Evolutionary conservation across 2,888 invertebrate genomes (phyloP).

Genomic region (Fabriciana adippe): DNA sequence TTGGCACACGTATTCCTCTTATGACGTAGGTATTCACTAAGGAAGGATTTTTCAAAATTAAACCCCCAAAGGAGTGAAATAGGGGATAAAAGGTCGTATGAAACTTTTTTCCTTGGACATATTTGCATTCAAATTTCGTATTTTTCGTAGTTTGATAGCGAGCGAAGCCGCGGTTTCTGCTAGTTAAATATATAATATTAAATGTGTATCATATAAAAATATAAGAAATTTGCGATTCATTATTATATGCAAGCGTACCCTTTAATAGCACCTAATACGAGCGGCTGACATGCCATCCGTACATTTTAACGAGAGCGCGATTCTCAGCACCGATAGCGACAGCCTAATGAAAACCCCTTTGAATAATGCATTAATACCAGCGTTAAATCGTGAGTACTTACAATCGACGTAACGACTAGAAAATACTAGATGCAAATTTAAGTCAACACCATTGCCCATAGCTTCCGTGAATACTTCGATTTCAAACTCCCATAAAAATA

Average conservation of each 20-base stretch:
- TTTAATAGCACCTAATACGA: conserved; percentile 56
- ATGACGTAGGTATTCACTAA: too few species aligned
- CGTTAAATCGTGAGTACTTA: conserved; percentile 81
- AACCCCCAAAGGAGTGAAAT: too few species aligned
- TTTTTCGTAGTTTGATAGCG: too few species aligned
- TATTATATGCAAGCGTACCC: conserved; percentile 1
- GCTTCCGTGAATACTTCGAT: conserved; percentile 64
- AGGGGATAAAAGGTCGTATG: too few species aligned
- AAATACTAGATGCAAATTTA: conserved; percentile 78
- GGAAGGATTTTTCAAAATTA: too few species aligned
- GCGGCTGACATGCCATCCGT: conserved; percentile 80
- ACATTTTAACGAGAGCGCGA: conserved; percentile 81
- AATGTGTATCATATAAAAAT: neutral
- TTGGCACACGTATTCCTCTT: too few species aligned
- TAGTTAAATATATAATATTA: too few species aligned
- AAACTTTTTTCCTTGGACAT: too few species aligned
- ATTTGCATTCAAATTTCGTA: too few species aligned
- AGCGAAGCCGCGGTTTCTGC: too few species aligned
- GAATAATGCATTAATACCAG: conserved; percentile 82
- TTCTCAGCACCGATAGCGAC: conserved; percentile 73
- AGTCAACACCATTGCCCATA: conserved; percentile 72
- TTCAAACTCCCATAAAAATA: conserved; percentile 44
- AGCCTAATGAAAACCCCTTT: conserved; percentile 80
- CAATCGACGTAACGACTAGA: conserved; percentile 72
- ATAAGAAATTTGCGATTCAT: neutral